Evolutionary conservation across 64 coral and sea anemone genomes (phyloP), one percentile per base, ranked within the genome.

Genomic region (Montipora efflorescens): DNA sequence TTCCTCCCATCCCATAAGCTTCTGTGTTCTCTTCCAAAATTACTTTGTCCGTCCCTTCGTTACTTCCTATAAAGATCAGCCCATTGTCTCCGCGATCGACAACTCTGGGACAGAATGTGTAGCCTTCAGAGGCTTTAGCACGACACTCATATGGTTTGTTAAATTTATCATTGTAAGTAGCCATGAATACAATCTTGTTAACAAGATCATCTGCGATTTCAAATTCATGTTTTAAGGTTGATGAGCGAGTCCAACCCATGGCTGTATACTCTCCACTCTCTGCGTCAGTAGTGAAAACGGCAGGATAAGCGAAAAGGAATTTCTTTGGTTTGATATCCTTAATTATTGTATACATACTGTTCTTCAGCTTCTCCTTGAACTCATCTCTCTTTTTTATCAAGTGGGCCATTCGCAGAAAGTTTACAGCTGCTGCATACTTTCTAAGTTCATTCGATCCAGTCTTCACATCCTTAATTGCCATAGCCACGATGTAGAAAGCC

Each of bases 1-100:
- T 51, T 44, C 87, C 87, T 36, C 73, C 87, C 74, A 89, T 62
- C 68, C 87, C 87, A 66, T 78, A 89, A 23, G 87, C 87, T 77
- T 77, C 75, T 15, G 70, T 48, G n/a, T 89, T 89, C 3, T 58
- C 73, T 13, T 89, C 87, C 74, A 89, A 47, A 0, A 89, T 23
- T 14, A 89, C 74, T 19, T 78, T 78, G 20, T 89, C 87, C 48
- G 7, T 78, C 51, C 44, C 5, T 6, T 89, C 47, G 4, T 89
- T 64, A 72, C 18, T 89, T 78, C 87, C 87, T 20, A 77, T 2
- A 52, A 89, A 89, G 50, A 89, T 16, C 52, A 89, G 28, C 18
- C 3, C 51, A 45, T 89, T 52, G 2, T 52, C 48, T 23, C 21
- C 75, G 50, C 51, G 71, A 59, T 44, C 46, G 8, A 66, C 75